These are phyloP conservation scores for Neomonachus schauinslandi DNA, from an alignment of 2,113 vertebrate species.

Conservation along the genomic window DNA sequence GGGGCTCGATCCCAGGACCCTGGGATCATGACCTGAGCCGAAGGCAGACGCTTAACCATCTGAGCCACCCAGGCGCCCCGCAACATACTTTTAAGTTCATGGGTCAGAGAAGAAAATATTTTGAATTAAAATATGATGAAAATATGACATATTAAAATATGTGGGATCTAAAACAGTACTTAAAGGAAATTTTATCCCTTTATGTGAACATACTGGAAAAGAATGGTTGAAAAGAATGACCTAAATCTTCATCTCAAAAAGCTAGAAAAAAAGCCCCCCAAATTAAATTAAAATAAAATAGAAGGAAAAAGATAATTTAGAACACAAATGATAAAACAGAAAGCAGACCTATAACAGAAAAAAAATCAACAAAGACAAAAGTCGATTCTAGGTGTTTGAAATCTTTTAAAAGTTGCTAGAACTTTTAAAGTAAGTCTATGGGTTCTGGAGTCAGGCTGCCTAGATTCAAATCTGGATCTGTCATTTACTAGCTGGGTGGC, in stretches of 20 bases:
- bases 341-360: not conserved
- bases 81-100: not conserved
- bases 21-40: too few species aligned
- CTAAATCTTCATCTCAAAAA: not conserved
- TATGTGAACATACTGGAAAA: not conserved
- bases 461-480: not conserved
- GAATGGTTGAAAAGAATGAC: not conserved
- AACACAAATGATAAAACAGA: not conserved
- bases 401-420: not conserved
- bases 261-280: not conserved
- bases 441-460: not conserved
- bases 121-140: constrained; percentile 38
- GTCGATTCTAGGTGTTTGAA: not conserved
- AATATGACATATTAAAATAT: not conserved
- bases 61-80: too few species aligned
- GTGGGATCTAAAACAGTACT: not conserved
- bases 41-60: too few species aligned
- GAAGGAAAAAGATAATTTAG: not conserved
- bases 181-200: not conserved
- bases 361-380: not conserved
- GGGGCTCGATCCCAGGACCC: too few species aligned
- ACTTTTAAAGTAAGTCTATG: not conserved
- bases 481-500: not conserved
- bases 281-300: not conserved
- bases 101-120: not conserved